phyloP scores from a whole-genome alignment of 2,888 invertebrate species.

The Orthosia gothica region DNA sequence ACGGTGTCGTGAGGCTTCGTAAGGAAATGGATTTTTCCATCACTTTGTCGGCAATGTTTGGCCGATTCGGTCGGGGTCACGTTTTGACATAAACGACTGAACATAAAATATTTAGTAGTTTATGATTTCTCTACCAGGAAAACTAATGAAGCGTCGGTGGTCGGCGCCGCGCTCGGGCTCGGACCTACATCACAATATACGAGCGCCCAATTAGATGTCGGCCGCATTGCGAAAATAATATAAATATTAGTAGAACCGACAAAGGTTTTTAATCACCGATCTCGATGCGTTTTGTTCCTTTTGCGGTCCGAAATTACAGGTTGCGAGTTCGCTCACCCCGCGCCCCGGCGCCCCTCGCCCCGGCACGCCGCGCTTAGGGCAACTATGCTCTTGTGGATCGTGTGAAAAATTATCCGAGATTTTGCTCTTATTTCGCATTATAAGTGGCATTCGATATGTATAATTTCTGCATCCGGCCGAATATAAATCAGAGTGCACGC shows the following conservation, averaged over 20 bases:
- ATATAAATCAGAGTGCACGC: constrained; percentile 75
- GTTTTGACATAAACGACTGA: constrained; percentile 83
- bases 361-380: constrained; percentile 89
- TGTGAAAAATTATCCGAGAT: constrained; percentile 90
- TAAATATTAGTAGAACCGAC: constrained; percentile 92
- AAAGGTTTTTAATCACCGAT: constrained; percentile 92
- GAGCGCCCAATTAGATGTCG: constrained; percentile 90
- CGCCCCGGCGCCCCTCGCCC: too few relatives aligned
- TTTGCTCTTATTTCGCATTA: constrained; percentile 88
- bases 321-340: constrained; percentile 90
- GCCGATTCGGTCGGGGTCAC: constrained; percentile 78
- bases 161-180: constrained; percentile 81
- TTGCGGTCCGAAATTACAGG: constrained; percentile 92
- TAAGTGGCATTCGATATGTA: constrained; percentile 88
- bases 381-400: constrained; percentile 89
- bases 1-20: constrained; percentile 63
- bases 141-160: constrained; percentile 89
- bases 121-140: constrained; percentile 89
- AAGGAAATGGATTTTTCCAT: constrained; percentile 81
- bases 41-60: constrained; percentile 77
- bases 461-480: constrained; percentile 87
- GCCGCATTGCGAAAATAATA: constrained; percentile 90
- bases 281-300: constrained; percentile 89
- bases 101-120: constrained; percentile 86
- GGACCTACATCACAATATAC: constrained; percentile 85